Conservation (phyloP, 2,888 invertebrate genomes). For the Orgyia antiqua region DNA sequence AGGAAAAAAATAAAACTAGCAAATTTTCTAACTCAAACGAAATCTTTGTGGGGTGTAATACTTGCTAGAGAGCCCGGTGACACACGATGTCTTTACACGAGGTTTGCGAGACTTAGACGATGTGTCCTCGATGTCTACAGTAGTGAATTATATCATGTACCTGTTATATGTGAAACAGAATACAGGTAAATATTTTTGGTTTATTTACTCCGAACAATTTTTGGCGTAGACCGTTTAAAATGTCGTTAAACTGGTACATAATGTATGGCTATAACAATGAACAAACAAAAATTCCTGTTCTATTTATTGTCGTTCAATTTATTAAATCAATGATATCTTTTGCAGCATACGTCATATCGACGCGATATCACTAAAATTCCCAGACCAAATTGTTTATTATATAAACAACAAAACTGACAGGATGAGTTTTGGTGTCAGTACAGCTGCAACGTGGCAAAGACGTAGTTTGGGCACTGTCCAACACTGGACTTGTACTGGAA, state of each 20-base stretch:
- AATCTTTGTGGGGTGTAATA: conserved; percentile 26
- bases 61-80: conserved; percentile 37
- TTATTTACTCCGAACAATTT: too few species aligned
- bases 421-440: conserved; percentile 47
- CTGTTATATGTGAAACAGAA: conserved; percentile 20
- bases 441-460: conserved; percentile 43
- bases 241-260: too few species aligned
- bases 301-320: background rate
- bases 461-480: conserved; percentile 20
- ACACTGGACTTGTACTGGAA: conserved; percentile 47
- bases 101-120: conserved; percentile 35
- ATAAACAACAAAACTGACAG: conserved; percentile 35
- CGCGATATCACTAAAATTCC: conserved; percentile 42
- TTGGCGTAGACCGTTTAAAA: too few species aligned
- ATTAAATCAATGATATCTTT: too few species aligned
- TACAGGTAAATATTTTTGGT: too few species aligned
- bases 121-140: conserved; percentile 51
- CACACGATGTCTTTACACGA: conserved; percentile 33
- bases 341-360: conserved; percentile 49
- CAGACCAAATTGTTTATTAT: conserved; percentile 31
- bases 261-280: background rate
- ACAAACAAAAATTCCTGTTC: background rate
- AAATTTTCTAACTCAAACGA: conserved; percentile 24
- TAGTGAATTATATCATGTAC: conserved; percentile 8
- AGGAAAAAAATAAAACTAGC: conserved; percentile 15